A percentile compares a stretch with the other conserved stretches of the same genome.
These are phyloP conservation scores for Nycteola revayana DNA, from an alignment of 2,888 invertebrate genomes.

Conservation along the genomic window DNA sequence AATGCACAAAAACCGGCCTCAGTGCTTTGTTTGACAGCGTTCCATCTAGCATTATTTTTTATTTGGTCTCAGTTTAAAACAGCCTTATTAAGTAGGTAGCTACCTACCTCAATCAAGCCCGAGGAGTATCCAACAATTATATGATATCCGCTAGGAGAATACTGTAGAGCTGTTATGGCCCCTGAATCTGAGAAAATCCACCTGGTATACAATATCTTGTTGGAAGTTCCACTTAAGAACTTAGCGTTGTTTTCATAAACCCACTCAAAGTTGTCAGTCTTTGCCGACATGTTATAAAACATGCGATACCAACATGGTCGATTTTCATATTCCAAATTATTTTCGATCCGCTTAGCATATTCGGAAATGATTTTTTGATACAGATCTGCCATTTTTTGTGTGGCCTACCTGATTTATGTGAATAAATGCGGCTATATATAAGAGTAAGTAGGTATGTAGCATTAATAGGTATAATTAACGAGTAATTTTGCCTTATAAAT, in stretches of 20 bases:
- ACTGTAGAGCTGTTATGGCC: conserved; percentile 59
- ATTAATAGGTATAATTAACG: too few species aligned
- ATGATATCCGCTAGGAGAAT: conserved; percentile 61
- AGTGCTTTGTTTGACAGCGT: too few species aligned
- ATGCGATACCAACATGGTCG: conserved; percentile 57
- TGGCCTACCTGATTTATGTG: conserved; percentile 32
- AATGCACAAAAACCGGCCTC: too few species aligned
- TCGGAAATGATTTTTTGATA: conserved; percentile 41
- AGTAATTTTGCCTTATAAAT: too few species aligned
- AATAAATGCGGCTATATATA: too few species aligned
- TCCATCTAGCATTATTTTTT: too few species aligned
- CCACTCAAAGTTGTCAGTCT: conserved; percentile 41
- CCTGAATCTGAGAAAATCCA: conserved; percentile 61
- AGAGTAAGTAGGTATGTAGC: too few species aligned
- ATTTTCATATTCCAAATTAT: conserved; percentile 47
- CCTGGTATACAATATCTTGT: conserved; percentile 50
- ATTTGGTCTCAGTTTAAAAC: too few species aligned
- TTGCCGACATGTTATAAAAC: conserved; percentile 42
- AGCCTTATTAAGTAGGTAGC: too few species aligned
- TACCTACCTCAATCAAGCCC: conserved; percentile 74
- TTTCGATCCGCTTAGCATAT: conserved; percentile 36
- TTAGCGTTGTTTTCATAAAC: conserved; percentile 46
- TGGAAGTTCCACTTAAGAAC: conserved; percentile 50
- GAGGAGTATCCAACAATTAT: conserved; percentile 72
- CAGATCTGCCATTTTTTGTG: conserved; percentile 15